Conservation (phyloP, 2,797 vertebrate species). For the Toxotes lorentzi region DNA sequence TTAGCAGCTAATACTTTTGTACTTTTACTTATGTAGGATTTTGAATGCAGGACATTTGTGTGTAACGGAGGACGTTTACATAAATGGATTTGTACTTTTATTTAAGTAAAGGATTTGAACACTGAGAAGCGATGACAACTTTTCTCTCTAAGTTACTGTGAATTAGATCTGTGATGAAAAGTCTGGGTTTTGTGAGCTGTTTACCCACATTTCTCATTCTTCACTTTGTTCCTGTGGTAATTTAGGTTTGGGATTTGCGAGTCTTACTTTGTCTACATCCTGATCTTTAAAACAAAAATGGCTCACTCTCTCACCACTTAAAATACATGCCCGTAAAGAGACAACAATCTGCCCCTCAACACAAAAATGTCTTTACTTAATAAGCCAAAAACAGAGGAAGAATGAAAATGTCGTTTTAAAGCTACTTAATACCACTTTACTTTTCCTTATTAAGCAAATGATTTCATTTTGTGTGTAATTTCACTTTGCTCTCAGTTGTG, state of each 20-base stretch:
- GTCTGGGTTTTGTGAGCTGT: constrained; percentile 16
- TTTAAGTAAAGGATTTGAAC: neutral
- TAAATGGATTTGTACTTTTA: neutral
- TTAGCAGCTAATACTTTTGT: neutral
- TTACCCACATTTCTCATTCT: constrained; percentile 15
- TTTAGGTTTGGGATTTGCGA: constrained; percentile 23
- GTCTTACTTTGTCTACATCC: constrained; percentile 44
- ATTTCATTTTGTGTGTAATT: constrained; percentile 46
- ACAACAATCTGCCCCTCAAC: neutral
- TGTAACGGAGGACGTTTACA: neutral
- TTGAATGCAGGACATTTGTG: neutral
- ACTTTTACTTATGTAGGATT: neutral
- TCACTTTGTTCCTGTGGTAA: constrained; percentile 38
- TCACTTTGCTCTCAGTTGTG: constrained; percentile 43
- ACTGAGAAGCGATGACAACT: neutral
- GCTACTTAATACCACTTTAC: neutral
- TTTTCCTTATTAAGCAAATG: constrained; percentile 27
- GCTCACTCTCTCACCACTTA: constrained; percentile 27
- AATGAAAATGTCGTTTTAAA: constrained; percentile 26
- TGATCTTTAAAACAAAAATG: constrained; percentile 47
- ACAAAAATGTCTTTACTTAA: constrained; percentile 40
- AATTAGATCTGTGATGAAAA: constrained; percentile 28
- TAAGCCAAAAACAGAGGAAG: constrained; percentile 33
- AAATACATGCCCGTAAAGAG: neutral
- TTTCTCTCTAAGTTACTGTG: constrained; percentile 18